These are phyloP conservation scores for Daboia siamensis DNA, from an alignment of 2,113 vertebrate species.

Conservation along the genomic window DNA sequence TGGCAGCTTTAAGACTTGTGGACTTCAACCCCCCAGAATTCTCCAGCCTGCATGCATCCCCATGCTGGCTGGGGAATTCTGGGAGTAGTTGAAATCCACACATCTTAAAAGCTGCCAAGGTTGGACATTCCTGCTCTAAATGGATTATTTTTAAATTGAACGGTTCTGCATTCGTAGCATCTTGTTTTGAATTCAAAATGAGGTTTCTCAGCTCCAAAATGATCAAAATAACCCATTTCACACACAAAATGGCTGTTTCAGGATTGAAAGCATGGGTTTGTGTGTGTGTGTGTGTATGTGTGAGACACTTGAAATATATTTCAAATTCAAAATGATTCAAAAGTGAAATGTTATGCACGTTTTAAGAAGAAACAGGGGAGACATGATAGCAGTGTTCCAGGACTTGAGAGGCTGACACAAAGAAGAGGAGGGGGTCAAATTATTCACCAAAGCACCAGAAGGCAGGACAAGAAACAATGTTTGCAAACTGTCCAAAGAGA, in stretches of 20 bases:
- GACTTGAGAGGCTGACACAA: no score
- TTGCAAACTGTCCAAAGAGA: no score
- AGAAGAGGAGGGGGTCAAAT: no score
- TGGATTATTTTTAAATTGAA: not conserved
- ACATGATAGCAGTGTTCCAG: no score
- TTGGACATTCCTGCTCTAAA: not conserved
- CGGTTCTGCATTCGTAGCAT: not conserved
- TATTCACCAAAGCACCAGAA: no score
- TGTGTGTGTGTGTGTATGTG: not conserved
- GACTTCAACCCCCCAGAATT: not conserved
- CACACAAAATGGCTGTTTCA: not conserved
- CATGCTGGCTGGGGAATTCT: no score
- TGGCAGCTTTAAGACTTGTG: not conserved
- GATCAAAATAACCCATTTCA: not conserved
- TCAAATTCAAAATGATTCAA: not conserved
- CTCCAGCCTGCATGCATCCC: no score
- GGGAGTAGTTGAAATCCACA: no score
- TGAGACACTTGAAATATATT: not conserved
- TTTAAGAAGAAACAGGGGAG: not conserved
- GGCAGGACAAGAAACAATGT: no score
- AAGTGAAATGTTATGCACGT: not conserved
- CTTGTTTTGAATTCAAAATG: not conserved
- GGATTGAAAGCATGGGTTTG: not conserved
- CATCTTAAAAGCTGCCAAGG: no score
- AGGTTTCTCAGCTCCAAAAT: not conserved